A percentile compares a stretch with the other conserved stretches of the same genome.
These are phyloP conservation scores for Tortrix viridana DNA, from an alignment of 2,888 invertebrate species.

Conservation along the genomic window DNA sequence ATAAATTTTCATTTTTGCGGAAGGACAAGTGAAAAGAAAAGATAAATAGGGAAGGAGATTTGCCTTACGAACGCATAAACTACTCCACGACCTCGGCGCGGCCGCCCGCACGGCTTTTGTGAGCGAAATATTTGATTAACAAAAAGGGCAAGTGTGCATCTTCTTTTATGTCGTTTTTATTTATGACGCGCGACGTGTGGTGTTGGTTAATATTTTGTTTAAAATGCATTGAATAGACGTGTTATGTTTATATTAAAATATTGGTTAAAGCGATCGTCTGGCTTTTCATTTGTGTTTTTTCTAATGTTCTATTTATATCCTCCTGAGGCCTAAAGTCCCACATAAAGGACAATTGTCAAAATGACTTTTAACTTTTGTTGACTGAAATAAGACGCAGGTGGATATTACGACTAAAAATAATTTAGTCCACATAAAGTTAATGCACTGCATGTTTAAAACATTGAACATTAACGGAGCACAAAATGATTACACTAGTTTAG, in stretches of 20 bases:
- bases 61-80: slow-evolving; percentile 60
- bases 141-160: slow-evolving; percentile 43
- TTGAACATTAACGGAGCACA: too few species aligned
- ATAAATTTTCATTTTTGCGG: slow-evolving; percentile 80
- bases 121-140: slow-evolving; percentile 62
- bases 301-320: too few species aligned
- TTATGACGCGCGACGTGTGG: slow-evolving; percentile 20
- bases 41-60: slow-evolving; percentile 70
- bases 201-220: slow-evolving; percentile 13
- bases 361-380: too few species aligned
- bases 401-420: too few species aligned
- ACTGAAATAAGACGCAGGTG: too few species aligned
- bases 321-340: too few species aligned
- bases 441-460: too few species aligned
- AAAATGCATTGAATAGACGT: slow-evolving; percentile 20
- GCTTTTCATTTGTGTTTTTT: too few species aligned
- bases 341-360: too few species aligned
- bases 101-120: slow-evolving; percentile 40
- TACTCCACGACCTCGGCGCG: slow-evolving; percentile 51
- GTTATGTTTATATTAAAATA: slow-evolving; percentile 1
- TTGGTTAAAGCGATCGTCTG: too few species aligned
- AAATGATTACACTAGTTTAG: too few species aligned
- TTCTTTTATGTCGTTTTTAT: slow-evolving; percentile 20
- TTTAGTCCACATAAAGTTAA: too few species aligned
- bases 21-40: slow-evolving; percentile 77